A percentile compares a stretch with the other conserved stretches of the same genome.
phyloP scores from a whole-genome alignment of 2,113 vertebrate species.

The Lepisosteus oculatus region DNA sequence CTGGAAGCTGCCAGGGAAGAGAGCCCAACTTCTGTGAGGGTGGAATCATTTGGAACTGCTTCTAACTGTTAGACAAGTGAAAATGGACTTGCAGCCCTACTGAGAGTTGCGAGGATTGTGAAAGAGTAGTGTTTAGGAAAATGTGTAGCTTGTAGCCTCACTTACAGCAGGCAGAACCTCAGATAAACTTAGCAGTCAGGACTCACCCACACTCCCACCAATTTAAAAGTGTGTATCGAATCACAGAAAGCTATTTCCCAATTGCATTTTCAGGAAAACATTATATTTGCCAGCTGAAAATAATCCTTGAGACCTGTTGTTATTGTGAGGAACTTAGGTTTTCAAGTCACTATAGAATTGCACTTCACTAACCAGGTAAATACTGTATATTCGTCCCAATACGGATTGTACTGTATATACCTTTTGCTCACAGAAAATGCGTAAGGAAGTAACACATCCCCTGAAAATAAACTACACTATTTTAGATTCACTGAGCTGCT shows the following conservation, averaged over 20 bases:
- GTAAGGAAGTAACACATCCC: no score
- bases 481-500: no score
- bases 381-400: no score
- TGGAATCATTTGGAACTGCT: constrained; percentile 24
- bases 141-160: constrained; percentile 8
- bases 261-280: no score
- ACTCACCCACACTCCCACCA: neutral
- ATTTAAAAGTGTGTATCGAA: neutral
- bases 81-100: constrained; percentile 17
- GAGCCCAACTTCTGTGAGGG: constrained; percentile 23
- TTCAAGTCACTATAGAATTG: no score
- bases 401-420: no score
- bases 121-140: constrained; percentile 17
- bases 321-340: no score
- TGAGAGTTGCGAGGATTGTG: constrained; percentile 12
- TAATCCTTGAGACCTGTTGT: no score
- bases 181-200: neutral
- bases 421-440: no score
- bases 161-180: neutral
- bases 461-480: no score
- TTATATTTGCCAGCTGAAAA: no score
- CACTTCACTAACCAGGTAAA: no score
- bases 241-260: neutral
- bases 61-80: constrained; percentile 24
- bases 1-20: constrained; percentile 29